Evolutionary conservation across 2,888 invertebrate species (phyloP).

Genomic region (Clepsis dumicolana): DNA sequence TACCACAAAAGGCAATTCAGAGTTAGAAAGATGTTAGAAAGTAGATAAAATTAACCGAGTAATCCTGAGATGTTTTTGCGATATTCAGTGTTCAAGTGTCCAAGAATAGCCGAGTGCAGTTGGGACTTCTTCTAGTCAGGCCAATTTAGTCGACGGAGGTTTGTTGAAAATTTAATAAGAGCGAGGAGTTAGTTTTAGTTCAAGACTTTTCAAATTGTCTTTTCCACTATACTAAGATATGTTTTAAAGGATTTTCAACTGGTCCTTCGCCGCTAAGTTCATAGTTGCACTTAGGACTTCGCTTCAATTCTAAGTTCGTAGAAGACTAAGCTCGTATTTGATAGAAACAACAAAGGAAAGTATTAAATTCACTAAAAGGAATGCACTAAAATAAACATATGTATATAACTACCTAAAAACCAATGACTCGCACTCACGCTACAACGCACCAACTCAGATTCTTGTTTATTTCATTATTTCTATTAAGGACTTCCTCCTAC

Average conservation of each 20-base stretch:
- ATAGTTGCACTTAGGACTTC: too few relatives aligned
- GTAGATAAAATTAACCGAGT: conserved; percentile 21
- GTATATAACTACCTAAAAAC: too few relatives aligned
- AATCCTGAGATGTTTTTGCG: conserved; percentile 21
- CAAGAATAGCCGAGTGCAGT: conserved; percentile 29
- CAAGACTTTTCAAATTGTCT: neutral
- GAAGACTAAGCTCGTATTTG: too few relatives aligned
- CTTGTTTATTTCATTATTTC: conserved; percentile 1
- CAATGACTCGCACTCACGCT: neutral
- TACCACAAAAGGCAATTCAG: conserved; percentile 28
- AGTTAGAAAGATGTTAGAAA: conserved; percentile 35
- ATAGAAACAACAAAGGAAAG: too few relatives aligned
- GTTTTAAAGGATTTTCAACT: neutral
- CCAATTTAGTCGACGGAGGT: conserved; percentile 32
- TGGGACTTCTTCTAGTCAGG: conserved; percentile 29
- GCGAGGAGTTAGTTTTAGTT: neutral
- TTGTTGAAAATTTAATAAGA: conserved; percentile 36
- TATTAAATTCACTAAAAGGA: too few relatives aligned
- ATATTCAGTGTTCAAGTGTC: conserved; percentile 36
- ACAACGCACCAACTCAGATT: neutral
- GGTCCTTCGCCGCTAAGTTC: too few relatives aligned
- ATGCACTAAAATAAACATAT: too few relatives aligned
- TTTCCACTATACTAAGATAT: neutral
- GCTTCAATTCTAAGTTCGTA: too few relatives aligned
- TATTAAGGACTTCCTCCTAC: conserved; percentile 29